These are phyloP conservation scores for Pelobates fuscus DNA, from an alignment of 2,113 vertebrate genomes.

Conservation along the genomic window DNA sequence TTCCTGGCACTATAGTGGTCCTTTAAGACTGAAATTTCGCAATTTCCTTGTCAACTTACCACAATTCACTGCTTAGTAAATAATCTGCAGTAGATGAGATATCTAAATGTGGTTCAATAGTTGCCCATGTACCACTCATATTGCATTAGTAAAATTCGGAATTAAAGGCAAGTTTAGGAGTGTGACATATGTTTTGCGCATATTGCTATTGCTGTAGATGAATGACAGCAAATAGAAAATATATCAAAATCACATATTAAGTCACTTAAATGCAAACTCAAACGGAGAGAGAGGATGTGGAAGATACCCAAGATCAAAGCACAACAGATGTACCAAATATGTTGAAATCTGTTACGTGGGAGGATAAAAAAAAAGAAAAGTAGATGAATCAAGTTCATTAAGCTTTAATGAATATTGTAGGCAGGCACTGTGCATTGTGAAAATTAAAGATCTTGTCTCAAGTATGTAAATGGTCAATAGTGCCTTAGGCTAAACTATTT, in stretches of 20 bases:
- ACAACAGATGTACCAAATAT: constrained; percentile 46
- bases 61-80: no score
- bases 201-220: constrained; percentile 40
- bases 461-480: neutral
- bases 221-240: constrained; percentile 47
- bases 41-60: no score
- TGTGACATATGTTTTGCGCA: constrained; percentile 44
- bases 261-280: constrained; percentile 38
- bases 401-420: constrained; percentile 14
- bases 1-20: no score
- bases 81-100: no score
- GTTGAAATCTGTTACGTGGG: constrained; percentile 50
- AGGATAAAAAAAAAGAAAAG: constrained; percentile 32
- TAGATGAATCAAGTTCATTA: constrained; percentile 29
- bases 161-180: constrained; percentile 23
- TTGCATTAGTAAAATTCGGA: neutral
- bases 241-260: constrained; percentile 29
- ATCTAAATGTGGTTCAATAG: no score
- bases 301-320: constrained; percentile 36
- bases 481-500: no score
- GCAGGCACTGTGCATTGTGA: neutral
- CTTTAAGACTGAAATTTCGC: no score
- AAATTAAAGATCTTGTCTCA: neutral
- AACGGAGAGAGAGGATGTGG: constrained; percentile 19
- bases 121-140: neutral